These are phyloP conservation scores for Acanthopagrus latus DNA, from an alignment of 2,797 vertebrate genomes.

Conservation along the genomic window DNA sequence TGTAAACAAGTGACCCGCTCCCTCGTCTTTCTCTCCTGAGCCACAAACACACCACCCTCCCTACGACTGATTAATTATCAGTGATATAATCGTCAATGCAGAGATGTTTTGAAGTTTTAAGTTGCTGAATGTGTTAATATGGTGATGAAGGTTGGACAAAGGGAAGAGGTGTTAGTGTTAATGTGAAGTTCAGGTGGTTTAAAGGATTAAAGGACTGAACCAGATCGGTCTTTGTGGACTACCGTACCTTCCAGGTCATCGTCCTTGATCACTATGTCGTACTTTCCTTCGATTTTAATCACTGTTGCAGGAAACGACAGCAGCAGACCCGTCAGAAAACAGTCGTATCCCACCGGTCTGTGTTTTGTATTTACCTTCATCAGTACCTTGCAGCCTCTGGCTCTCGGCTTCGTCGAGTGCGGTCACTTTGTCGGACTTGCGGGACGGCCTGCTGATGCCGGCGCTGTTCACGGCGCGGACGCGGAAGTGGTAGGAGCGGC, in stretches of 20 bases:
- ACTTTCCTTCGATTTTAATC: constrained; percentile 87
- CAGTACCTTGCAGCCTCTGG: constrained; percentile 90
- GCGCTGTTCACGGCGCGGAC: constrained; percentile 94
- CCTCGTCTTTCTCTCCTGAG: too few species aligned
- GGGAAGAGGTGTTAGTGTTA: constrained; percentile 41
- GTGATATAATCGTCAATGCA: too few species aligned
- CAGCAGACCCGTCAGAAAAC: constrained; percentile 22
- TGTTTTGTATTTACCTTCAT: constrained; percentile 64
- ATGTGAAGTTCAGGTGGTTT: constrained; percentile 17
- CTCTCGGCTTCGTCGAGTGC: constrained; percentile 89
- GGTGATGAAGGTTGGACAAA: background rate
- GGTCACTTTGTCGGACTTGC: constrained; percentile 89
- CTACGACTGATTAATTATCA: too few species aligned
- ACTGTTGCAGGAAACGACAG: constrained; percentile 83
- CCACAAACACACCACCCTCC: too few species aligned
- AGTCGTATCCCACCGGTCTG: accelerated
- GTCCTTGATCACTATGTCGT: constrained; percentile 88
- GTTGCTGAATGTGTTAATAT: background rate
- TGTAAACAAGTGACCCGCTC: too few species aligned
- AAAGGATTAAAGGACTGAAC: constrained; percentile 31
- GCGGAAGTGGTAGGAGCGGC: constrained; percentile 91
- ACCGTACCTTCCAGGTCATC: constrained; percentile 94
- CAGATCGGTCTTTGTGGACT: constrained; percentile 8
- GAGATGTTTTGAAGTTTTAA: background rate
- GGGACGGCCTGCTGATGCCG: constrained; percentile 92